Evolutionary conservation across 2,888 invertebrate genomes (phyloP), one percentile per base, ranked within the genome.

Genomic region (Fragum fragum): DNA sequence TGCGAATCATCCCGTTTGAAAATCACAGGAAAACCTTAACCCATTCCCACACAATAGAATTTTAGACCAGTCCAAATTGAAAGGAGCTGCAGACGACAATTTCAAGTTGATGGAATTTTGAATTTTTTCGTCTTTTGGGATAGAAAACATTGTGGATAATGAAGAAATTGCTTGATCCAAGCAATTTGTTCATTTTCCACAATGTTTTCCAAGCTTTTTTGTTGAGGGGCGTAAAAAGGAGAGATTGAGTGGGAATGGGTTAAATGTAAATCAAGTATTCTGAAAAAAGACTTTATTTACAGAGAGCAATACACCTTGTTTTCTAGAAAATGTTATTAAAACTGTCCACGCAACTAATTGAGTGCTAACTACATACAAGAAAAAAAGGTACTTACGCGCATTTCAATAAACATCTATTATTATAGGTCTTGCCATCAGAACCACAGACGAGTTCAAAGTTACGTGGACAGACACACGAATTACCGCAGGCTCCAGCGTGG

Each of bases 391-490:
- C 61, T 61, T 61, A 61, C 61, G 61, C 29, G 32, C 61, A 61
- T n/a, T 11, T 32, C 61, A 61, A 32, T n/a, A 61, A 32, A n/a
- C 61, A 61, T n/a, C 28, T 32, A n/a, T 61, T 61, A 29, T 16
- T n/a, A n/a, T 61, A 61, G 7, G 61, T 61, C n/a, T 61, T 61
- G 7, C 61, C 61, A 28, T 61, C 61, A 32, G 61, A 32, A 1
- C 61, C 61, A 32, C 61, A 61, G 1, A 61, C 61, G 9, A 28
- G 61, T 1, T 61, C 32, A 6, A 61, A 29, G 32, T 61, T 61
- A 7, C 36, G 26, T 1, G 61, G 61, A 61, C 61, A 61, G 18
- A 29, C 36, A n/a, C 61, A 61, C n/a, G 32, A 18, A 0, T 16
- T 1, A 2, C 36, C 42, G 42, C 66, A 66, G 14, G 6, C 66